Conservation (phyloP, 2,888 invertebrate species). For the Caenorhabditis wallacei region DNA sequence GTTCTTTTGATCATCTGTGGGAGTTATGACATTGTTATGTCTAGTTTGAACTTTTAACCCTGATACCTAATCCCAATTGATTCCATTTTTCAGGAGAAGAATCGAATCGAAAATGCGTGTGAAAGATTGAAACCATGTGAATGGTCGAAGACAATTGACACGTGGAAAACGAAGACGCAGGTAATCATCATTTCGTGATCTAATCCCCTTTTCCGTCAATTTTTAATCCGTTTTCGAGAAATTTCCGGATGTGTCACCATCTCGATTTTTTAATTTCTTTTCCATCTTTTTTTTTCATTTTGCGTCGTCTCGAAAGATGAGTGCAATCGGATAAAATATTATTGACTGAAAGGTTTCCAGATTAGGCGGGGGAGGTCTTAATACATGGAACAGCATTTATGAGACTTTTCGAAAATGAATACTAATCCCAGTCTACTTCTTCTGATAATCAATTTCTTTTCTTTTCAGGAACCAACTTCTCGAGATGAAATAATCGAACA, state of each 20-base stretch:
- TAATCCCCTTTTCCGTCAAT: not conserved
- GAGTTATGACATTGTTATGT: not conserved
- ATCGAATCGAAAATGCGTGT: conserved; percentile 65
- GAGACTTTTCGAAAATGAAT: not conserved
- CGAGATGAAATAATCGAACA: conserved; percentile 55
- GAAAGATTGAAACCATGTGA: conserved; percentile 63
- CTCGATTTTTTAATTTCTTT: not conserved
- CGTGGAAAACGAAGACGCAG: conserved; percentile 56
- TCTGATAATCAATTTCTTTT: not conserved
- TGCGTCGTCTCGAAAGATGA: conserved; percentile 6
- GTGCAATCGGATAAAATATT: conserved; percentile 4
- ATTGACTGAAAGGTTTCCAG: conserved; percentile 32
- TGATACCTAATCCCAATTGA: not conserved
- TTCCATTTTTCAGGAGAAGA: conserved; percentile 57
- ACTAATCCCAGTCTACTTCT: not conserved
- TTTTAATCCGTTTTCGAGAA: conserved; percentile 14
- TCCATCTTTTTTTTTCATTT: not conserved
- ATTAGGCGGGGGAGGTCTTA: conserved; percentile 13
- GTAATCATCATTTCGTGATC: conserved; percentile 13
- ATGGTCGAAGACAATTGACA: conserved; percentile 56
- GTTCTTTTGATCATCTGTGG: not conserved
- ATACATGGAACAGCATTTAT: conserved; percentile 19
- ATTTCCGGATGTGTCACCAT: conserved; percentile 15
- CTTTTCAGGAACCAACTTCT: conserved; percentile 39
- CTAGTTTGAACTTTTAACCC: not conserved